A percentile compares a stretch with the other conserved stretches of the same genome.
These are phyloP conservation scores for Ennomos fuscantarius DNA, from an alignment of 2,888 invertebrate genomes.

Conservation along the genomic window DNA sequence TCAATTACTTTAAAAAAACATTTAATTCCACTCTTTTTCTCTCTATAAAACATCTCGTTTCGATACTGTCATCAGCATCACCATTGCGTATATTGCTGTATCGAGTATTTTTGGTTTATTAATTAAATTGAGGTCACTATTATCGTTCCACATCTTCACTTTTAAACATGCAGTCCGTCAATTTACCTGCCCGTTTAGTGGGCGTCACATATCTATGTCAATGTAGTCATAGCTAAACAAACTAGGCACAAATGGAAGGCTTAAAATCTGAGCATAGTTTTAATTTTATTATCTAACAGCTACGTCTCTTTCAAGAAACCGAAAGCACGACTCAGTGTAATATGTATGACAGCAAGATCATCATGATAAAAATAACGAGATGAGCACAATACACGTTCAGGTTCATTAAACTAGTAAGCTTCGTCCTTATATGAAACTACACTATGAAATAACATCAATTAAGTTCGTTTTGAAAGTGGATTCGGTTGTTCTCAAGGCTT, in stretches of 20 bases:
- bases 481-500: slow-evolving; percentile 36
- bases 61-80: too few species aligned
- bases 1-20: slow-evolving; percentile 14
- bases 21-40: slow-evolving; percentile 8
- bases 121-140: too few species aligned
- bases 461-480: slow-evolving; percentile 38
- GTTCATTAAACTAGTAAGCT: slow-evolving; percentile 29
- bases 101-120: too few species aligned
- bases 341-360: slow-evolving; percentile 34
- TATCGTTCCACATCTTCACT: too few species aligned
- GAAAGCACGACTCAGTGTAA: slow-evolving; percentile 25
- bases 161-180: too few species aligned
- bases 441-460: slow-evolving; percentile 31
- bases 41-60: too few species aligned
- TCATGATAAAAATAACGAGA: slow-evolving; percentile 46
- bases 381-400: slow-evolving; percentile 32
- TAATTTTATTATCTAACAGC: slow-evolving; percentile 14
- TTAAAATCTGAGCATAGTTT: slow-evolving; percentile 5
- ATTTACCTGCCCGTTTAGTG: neutral
- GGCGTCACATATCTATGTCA: neutral
- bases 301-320: slow-evolving; percentile 20
- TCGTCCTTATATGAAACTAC: slow-evolving; percentile 23
- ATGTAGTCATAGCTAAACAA: slow-evolving; percentile 3
- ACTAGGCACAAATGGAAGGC: slow-evolving; percentile 5
- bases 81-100: too few species aligned